A percentile compares a stretch with the other conserved stretches of the same genome.
Evolutionary conservation across 2,888 invertebrate species (phyloP).

Genomic region (Helobdella robusta): DNA sequence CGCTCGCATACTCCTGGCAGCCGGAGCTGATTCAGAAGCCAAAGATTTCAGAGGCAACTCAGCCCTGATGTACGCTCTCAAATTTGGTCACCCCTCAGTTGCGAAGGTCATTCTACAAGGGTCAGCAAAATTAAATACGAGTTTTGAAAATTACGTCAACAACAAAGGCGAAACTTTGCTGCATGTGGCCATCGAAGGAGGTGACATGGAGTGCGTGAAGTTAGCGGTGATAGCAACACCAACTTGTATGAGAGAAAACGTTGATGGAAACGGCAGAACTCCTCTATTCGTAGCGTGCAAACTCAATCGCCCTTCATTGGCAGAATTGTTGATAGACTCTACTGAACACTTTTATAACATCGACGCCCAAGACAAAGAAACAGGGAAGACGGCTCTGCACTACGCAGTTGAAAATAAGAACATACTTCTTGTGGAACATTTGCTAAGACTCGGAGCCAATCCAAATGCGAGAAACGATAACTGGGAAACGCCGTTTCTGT

Average conservation of each 20-base stretch:
- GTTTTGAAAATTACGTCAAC: neutral
- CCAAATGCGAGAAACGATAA: neutral
- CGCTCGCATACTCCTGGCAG: neutral
- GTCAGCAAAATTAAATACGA: neutral
- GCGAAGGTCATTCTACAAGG: neutral
- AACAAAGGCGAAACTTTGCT: neutral
- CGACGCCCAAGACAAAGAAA: neutral
- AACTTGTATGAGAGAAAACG: neutral
- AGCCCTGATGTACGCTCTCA: constrained; percentile 2
- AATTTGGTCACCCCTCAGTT: neutral
- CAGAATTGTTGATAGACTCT: neutral
- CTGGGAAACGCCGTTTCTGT: constrained; percentile 1
- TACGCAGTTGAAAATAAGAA: neutral
- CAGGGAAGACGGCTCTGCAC: neutral
- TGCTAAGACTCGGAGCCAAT: constrained; percentile 1
- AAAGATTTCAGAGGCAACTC: neutral
- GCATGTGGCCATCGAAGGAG: neutral
- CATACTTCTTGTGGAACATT: neutral
- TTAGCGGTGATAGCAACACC: too few species aligned
- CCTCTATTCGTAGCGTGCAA: constrained; percentile 4
- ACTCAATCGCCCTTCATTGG: neutral
- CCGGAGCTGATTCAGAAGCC: neutral
- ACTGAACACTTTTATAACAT: neutral
- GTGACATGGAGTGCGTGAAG: too few species aligned
- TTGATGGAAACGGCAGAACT: neutral